Base-by-base conservation (phyloP, 2,113 vertebrate genomes). In the Actinemys pallida region DNA sequence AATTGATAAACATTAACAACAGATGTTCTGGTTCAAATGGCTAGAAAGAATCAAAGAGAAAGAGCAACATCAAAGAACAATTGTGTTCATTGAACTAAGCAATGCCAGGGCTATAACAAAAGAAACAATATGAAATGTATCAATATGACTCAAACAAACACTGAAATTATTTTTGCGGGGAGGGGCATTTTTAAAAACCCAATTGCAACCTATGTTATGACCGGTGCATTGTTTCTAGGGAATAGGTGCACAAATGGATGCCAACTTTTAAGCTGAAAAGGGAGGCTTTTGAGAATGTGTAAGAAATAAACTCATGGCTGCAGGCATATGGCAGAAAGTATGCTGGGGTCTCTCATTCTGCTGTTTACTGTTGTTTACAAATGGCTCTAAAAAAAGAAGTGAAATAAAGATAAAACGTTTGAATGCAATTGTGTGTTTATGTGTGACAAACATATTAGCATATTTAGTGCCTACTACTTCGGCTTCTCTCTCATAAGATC, bases 1-100 rank as follows among this genome's bases (percentile, higher is more conserved):
- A 94, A 95, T 91, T 95, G 72, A 95, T 92, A 91, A 94, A 75
- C 45, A 84, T 83, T 50, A 78, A 87, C 14, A 27, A 54, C 39
- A 93, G 84, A 94, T 47, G 35, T 53, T 2, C 0, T 1, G 6
- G 72, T 56, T 8, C 62, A 88, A 94, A 94, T 88, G 57, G 24
- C 49, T 95, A 24, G 45, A 91, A 89, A 92, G 79, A 94, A 83
- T 45, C 29, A 50, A 31, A 87, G 45, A 89, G 62, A 84, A 69
- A 87, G 17, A 89, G 27, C 4, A 56, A 81, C 35, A 80, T 16
- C n/a, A 10, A 91, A 92, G 90, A 76, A 24, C n/a, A 90, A 72
- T 53, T 65, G 13, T 83, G 1, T 42, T 13, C 47, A 35, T 42
- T 49, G 90, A 90, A 82, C 11, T 82, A 0, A 0, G 8, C 52